These are phyloP conservation scores for Syngnathus floridae DNA, from an alignment of 2,113 vertebrate genomes.

Conservation along the genomic window DNA sequence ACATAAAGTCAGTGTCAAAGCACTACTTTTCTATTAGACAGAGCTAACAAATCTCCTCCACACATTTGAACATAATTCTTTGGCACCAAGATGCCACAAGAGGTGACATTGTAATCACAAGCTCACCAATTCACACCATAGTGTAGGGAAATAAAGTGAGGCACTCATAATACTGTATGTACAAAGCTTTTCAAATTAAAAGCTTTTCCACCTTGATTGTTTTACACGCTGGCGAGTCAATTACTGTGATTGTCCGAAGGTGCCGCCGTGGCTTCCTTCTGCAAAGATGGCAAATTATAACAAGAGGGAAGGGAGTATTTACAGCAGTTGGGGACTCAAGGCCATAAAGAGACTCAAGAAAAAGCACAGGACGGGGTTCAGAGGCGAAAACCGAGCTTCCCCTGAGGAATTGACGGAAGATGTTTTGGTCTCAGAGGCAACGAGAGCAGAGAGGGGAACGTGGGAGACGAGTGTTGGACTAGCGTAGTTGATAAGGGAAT, in stretches of 20 bases:
- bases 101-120: background rate
- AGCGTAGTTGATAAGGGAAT: conserved; percentile 91
- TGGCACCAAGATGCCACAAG: background rate
- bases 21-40: background rate
- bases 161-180: conserved; percentile 8
- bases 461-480: conserved; percentile 89
- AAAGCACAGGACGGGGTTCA: conserved; percentile 41
- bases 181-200: conserved; percentile 34
- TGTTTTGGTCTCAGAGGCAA: conserved; percentile 79
- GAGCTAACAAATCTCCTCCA: background rate
- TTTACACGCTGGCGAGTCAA: conserved; percentile 41
- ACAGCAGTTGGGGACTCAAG: conserved; percentile 9
- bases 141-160: conserved; percentile 3
- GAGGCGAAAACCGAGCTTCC: conserved; percentile 9
- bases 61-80: background rate
- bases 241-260: conserved; percentile 47
- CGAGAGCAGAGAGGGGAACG: conserved; percentile 87
- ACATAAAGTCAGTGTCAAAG: background rate
- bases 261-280: background rate
- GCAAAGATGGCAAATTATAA: background rate
- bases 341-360: conserved; percentile 38
- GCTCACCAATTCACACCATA: conserved; percentile 4
- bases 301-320: background rate
- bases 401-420: conserved; percentile 74
- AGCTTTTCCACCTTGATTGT: conserved; percentile 56